Evolutionary conservation across 2,797 vertebrate genomes (phyloP), one percentile per base, ranked within the genome.

Genomic region (Gorsachius magnificus): DNA sequence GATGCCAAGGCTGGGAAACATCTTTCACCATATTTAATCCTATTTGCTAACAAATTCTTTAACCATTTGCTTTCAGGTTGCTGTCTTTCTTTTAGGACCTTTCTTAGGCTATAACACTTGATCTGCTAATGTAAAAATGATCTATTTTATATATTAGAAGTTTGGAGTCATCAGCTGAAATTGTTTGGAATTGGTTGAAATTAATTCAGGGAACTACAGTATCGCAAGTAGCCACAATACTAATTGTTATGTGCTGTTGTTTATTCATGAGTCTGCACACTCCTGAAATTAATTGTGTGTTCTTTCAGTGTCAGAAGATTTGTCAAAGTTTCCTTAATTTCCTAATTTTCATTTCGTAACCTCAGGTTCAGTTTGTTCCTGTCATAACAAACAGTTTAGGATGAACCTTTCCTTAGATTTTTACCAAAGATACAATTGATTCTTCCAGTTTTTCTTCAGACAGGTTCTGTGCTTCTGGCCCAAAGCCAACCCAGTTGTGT

Each of bases 1-100:
- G 66, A 31, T 95, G 91, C 95, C 97, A 97, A 98, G 96, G 97
- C 95, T 97, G 93, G 93, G 66, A 94, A 93, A 87, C 29, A n/a
- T 89, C 74, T 95, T 94, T 89, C 85, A 89, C 51, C 35, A 4
- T 65, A 60, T 87, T 91, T 69, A 83, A 61, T 94, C 56, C 63
- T 87, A 25, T 91, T 87, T 95, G 41, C 21, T 71, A 71, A 38
- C 6, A 66, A 92, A 65, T 68, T 43, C 56, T 69, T 96, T 95
- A 96, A 95, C 94, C 26, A 57, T 84, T 94, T 94, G 9, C 45
- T 95, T 92, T 92, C 89, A n/a, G 54, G 25, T 14, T 60, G 11
- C 48, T 87, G 28, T 51, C 41, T 87, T 80, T 63, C 43, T 65
- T 84, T 77, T 45, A 79, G 31, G 35, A 64, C 8, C 3, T 45